Evolutionary conservation across 2,797 vertebrate genomes (phyloP).

Genomic region (Avahi laniger): DNA sequence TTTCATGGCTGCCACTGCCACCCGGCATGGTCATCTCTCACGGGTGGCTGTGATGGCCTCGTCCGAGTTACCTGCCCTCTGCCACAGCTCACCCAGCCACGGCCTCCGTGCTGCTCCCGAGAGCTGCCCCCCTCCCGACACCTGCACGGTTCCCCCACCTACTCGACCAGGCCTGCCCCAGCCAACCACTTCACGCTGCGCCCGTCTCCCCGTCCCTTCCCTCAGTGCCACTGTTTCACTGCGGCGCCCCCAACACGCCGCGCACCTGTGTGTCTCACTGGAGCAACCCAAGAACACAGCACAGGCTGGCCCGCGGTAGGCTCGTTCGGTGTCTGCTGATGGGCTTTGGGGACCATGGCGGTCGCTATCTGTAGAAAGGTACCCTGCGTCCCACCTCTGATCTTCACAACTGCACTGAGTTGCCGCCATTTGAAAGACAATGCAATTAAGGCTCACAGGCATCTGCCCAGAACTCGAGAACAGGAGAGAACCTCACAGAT

Average conservation of each 20-base stretch:
- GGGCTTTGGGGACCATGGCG: too few species aligned
- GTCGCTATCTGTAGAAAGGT: not conserved
- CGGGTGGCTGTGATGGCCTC: not conserved
- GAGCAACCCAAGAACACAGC: not conserved
- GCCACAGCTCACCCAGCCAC: rapidly evolving
- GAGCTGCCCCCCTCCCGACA: too few species aligned
- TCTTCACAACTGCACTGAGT: not conserved
- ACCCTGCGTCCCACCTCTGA: not conserved
- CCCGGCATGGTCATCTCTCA: not conserved
- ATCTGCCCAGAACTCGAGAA: too few species aligned
- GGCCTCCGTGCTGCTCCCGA: not conserved
- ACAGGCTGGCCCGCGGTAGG: not conserved
- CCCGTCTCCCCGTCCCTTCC: rapidly evolving
- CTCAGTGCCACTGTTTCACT: not conserved
- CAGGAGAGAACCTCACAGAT: not conserved
- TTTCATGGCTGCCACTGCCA: rapidly evolving
- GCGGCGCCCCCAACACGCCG: not conserved
- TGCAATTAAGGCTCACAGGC: not conserved
- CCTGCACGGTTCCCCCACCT: too few species aligned
- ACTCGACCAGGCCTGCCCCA: not conserved
- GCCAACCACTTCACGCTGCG: not conserved
- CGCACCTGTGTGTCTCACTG: too few species aligned
- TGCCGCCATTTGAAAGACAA: rapidly evolving
- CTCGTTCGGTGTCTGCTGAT: not conserved
- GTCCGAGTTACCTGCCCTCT: not conserved